phyloP scores from a whole-genome alignment of 2,797 vertebrate genomes.

The Pseudochaenichthys georgianus region DNA sequence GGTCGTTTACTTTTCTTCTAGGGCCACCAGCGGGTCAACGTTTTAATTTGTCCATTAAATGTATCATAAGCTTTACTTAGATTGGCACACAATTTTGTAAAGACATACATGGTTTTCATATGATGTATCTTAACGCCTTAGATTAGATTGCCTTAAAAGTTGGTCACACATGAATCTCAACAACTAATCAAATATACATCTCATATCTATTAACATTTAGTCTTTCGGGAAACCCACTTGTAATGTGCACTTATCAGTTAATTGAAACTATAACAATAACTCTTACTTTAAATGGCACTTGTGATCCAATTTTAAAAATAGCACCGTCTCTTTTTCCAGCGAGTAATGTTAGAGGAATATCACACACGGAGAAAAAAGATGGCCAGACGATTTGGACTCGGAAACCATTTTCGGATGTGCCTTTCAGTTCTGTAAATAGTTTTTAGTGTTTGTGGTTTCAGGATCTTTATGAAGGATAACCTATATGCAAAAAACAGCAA shows the following conservation, averaged over 20 bases:
- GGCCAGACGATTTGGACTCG: conserved; percentile 37
- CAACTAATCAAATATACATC: no score
- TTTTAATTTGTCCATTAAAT: neutral
- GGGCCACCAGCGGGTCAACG: neutral
- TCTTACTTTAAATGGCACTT: conserved; percentile 25
- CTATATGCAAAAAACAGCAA: conserved; percentile 39
- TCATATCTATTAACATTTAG: no score
- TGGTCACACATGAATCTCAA: no score
- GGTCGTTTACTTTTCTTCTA: neutral
- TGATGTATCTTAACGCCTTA: neutral
- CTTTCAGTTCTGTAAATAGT: conserved; percentile 61
- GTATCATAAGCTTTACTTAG: neutral
- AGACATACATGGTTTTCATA: neutral
- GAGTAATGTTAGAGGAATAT: conserved; percentile 52
- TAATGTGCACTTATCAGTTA: conserved; percentile 31
- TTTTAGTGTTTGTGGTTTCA: conserved; percentile 52
- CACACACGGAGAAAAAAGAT: conserved; percentile 37
- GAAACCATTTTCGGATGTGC: conserved; percentile 59
- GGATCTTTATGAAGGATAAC: conserved; percentile 53
- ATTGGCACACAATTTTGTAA: neutral
- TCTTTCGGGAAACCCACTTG: conserved; percentile 26
- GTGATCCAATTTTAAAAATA: conserved; percentile 28
- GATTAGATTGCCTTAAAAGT: no score
- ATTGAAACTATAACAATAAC: conserved; percentile 22
- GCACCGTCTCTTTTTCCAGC: conserved; percentile 1